phyloP scores from a whole-genome alignment of 2,888 invertebrate genomes.

The Macropis europaea region DNA sequence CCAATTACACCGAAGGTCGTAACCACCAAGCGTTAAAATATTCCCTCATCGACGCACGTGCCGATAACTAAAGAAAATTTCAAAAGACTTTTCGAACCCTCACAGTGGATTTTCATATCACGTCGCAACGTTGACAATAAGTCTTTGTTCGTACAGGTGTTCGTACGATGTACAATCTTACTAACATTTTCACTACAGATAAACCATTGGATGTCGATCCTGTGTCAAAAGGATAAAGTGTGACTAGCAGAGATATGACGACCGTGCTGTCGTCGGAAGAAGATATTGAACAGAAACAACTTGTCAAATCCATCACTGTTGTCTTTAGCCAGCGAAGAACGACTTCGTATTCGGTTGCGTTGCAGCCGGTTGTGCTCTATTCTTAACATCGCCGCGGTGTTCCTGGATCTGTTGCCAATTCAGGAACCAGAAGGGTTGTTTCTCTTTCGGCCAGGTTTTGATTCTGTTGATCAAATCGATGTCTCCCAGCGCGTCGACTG shows the following conservation, averaged over 20 bases:
- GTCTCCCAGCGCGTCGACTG: constrained; percentile 86
- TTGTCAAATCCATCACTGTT: not conserved
- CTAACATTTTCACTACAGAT: no score
- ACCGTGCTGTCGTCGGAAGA: constrained; percentile 1
- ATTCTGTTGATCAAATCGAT: constrained; percentile 83
- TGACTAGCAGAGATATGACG: constrained; percentile 34
- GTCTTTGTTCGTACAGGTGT: not conserved
- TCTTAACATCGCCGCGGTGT: constrained; percentile 74
- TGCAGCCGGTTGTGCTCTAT: not conserved
- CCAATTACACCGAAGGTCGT: no score
- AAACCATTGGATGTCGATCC: not conserved
- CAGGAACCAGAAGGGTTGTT: constrained; percentile 87
- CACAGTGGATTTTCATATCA: no score
- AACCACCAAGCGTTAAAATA: no score
- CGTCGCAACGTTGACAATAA: no score
- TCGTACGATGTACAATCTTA: no score
- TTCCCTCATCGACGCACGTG: no score
- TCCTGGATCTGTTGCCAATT: constrained; percentile 86
- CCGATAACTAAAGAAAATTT: no score
- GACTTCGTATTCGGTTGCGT: constrained; percentile 12
- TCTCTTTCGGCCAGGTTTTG: constrained; percentile 84
- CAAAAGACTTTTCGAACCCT: no score
- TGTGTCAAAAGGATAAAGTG: not conserved
- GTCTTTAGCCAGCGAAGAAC: constrained; percentile 39
- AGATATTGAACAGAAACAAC: not conserved